Percentiles rank a stretch among this genome's conserved stretches.
These are phyloP conservation scores for Mesocricetus auratus DNA, from an alignment of 2,113 vertebrate species.

Conservation along the genomic window DNA sequence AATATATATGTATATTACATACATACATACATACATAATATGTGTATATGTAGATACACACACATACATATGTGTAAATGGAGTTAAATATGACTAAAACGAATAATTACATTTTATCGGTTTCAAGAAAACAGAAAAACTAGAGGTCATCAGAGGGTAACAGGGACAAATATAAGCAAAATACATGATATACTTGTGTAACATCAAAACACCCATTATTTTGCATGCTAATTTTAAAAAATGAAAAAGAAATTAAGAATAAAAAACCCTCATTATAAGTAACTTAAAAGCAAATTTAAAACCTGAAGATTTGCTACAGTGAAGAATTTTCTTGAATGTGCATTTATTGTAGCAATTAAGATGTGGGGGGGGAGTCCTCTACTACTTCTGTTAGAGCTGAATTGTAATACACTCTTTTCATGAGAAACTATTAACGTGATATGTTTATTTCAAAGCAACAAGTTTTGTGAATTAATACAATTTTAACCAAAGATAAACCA, in stretches of 20 bases:
- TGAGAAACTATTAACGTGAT: neutral
- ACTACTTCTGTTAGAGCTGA: neutral
- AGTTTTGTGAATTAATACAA: neutral
- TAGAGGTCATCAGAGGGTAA: neutral
- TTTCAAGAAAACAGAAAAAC: neutral
- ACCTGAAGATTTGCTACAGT: neutral
- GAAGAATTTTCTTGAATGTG: neutral
- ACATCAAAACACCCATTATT: neutral
- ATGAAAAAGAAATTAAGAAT: neutral
- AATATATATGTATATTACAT: neutral
- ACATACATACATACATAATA: too few relatives aligned
- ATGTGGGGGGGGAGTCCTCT: neutral
- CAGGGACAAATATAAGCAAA: neutral
- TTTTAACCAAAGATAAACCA: conserved; percentile 5
- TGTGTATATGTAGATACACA: neutral
- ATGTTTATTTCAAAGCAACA: neutral
- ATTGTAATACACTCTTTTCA: neutral
- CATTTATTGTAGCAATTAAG: neutral
- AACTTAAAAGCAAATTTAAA: conserved; percentile 25
- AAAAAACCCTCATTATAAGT: neutral
- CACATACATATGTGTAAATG: neutral
- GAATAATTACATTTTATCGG: neutral
- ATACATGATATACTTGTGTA: neutral
- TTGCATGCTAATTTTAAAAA: neutral
- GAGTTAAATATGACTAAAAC: too few relatives aligned